Evolutionary conservation across 2,797 vertebrate genomes (phyloP).

Genomic region (Melanogrammus aeglefinus): DNA sequence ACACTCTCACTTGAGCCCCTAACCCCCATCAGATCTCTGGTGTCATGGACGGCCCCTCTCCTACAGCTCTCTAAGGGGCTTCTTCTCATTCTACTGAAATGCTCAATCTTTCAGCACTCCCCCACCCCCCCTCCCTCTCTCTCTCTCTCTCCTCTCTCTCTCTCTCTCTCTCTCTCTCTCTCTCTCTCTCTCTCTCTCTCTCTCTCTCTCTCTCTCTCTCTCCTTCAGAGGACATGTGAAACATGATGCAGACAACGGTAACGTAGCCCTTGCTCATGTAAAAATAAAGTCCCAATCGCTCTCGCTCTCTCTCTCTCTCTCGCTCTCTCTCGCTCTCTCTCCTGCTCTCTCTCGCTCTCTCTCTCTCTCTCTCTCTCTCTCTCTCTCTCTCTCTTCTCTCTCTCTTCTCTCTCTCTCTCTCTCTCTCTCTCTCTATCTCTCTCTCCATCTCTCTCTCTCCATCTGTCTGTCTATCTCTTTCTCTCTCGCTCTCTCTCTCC

Average conservation of each 20-base stretch:
- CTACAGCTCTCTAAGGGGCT: too few species aligned
- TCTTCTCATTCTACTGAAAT: conserved; percentile 21
- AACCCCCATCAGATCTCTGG: conserved; percentile 35
- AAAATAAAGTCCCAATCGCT: conserved; percentile 64
- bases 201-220: background rate
- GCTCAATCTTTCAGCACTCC: conserved; percentile 42
- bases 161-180: background rate
- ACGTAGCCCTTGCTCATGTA: conserved; percentile 58
- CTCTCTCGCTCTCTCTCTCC: too few species aligned
- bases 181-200: background rate
- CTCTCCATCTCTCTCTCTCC: too few species aligned
- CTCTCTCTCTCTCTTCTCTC: too few species aligned
- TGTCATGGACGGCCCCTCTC: conserved; percentile 26
- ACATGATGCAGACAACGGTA: conserved; percentile 53
- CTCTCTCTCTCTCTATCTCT: too few species aligned
- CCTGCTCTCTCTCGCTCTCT: too few species aligned
- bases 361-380: background rate
- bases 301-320: background rate
- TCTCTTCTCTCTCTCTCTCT: too few species aligned
- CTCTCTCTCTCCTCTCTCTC: too few species aligned
- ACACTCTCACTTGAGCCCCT: conserved; percentile 11
- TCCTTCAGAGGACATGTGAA: conserved; percentile 49
- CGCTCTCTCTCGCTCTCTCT: too few species aligned
- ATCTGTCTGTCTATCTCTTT: too few species aligned
- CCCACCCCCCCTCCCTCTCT: background rate